Base-by-base conservation (phyloP, 2,797 vertebrate species). In the Echiichthys vipera region DNA sequence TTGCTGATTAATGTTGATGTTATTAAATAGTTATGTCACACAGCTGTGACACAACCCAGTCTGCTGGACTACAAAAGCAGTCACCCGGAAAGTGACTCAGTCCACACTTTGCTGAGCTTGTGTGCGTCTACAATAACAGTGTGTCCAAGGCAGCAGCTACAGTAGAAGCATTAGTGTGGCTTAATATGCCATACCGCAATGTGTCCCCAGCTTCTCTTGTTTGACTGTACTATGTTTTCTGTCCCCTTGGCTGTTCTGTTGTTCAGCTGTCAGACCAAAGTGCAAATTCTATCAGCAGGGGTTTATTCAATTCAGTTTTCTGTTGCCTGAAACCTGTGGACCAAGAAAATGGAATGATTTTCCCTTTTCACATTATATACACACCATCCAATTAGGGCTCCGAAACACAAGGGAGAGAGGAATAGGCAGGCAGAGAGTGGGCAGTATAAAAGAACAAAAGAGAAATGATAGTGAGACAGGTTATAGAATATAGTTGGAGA, bases 281-380 rank as follows among this genome's bases (percentile, higher is more conserved):
- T 73, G 76, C 74, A 82, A 85, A 89, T 88, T 91, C 77, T 84
- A 81, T 89, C 83, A 88, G 70, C 76, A 27, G 46, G 81, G 71
- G 71, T 76, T 88, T 84, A 88, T 86, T 88, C 71, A 83, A 72
- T 85, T 81, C 77, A 59, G 46, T 69, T 75, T 49, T 76, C 45
- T 34, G 24, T 65, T 49, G 63, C 67, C 84, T 80, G 84, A 81
- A 91, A 90, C 72, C 83, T 81, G 79, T 67, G 59, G 77, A 81
- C 71, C 74, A 71, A 87, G 74, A 83, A 88, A 88, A 89, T 84
- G 42, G 65, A 88, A 85, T 71, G 65, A 89, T 88, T 88, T 83
- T 45, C 29, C 39, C 57, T 50, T 74, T 83, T 84, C 61, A 77
- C 72, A 61, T 74, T 69, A 57, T 82, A 86, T 85, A 76, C 78